Evolutionary conservation across 2,888 invertebrate genomes (phyloP).

Genomic region (Pilophorus perplexus): DNA sequence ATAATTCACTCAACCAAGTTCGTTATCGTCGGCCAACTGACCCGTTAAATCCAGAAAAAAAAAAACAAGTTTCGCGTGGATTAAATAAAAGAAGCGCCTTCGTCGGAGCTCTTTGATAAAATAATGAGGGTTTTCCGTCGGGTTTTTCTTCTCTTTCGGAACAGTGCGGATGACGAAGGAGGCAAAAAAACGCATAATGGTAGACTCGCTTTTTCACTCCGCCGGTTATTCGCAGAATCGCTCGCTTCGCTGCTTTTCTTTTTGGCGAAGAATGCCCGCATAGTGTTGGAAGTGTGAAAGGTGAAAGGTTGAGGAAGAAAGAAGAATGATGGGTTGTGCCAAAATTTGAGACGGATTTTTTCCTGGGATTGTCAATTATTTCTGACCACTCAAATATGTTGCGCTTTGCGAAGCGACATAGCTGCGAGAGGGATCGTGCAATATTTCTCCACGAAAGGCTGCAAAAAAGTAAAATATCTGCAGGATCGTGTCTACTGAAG

Average conservation of each 20-base stretch:
- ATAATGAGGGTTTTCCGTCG: slow-evolving; percentile 19
- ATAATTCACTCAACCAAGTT: background rate
- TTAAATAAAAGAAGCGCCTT: background rate
- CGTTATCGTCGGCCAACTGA: slow-evolving; percentile 16
- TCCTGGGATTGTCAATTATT: too few species aligned
- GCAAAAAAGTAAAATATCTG: too few species aligned
- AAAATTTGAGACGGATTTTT: too few species aligned
- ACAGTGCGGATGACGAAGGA: background rate
- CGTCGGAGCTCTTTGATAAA: slow-evolving; percentile 5
- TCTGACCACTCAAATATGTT: too few species aligned
- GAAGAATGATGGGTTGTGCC: too few species aligned
- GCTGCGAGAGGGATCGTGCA: too few species aligned
- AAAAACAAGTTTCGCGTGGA: slow-evolving; percentile 14
- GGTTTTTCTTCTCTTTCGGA: slow-evolving; percentile 6
- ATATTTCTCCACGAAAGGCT: too few species aligned
- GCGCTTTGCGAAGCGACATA: too few species aligned
- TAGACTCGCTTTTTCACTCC: background rate
- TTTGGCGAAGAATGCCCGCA: background rate
- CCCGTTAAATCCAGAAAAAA: slow-evolving; percentile 20
- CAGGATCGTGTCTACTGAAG: too few species aligned
- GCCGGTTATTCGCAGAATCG: background rate
- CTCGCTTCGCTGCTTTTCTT: background rate
- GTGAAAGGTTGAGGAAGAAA: too few species aligned
- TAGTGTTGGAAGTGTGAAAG: background rate
- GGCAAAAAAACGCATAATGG: slow-evolving; percentile 15